Evolutionary conservation across 53 echinoderm and acorn worm species (phyloP), one percentile per base, ranked within the genome.

Genomic region (Glandiceps talaboti): DNA sequence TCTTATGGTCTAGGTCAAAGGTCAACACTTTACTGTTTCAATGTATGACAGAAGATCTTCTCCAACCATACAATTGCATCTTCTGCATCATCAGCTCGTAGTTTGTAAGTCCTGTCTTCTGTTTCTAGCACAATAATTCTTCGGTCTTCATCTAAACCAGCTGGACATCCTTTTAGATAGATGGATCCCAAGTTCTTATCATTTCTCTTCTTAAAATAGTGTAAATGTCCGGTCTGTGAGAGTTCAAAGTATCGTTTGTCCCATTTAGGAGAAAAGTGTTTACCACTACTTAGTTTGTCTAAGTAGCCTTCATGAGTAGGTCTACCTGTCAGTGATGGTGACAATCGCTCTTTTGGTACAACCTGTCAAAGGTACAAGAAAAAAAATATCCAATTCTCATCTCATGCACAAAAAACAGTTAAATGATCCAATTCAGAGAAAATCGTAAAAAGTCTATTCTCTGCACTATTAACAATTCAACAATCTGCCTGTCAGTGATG

Each of bases 101-200:
- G 79, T 77, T 91, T 93, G 82, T 91, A 99, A 31, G 81, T 80
- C 27, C 91, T 83, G 80, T 91, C 94, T 76, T 94, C 94, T 0
- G 99, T 91, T 76, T 94, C 91, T 26, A 99, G 80, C 27, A 94
- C 77, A 25, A 99, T 87, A 30, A 91, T 93, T 26, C 91, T 86
- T 74, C 91, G 91, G 77, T 94, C 99, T 77, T 99, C 99, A 20
- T 91, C 88, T 20, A 99, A 84, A 0, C 32, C n/a, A 28, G 32
- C 31, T 27, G 93, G 99, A 74, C 93, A 91, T 14, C 94, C 99
- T 26, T 93, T 81, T 74, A 94, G 79, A 82, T 94, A 94, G 74
- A 99, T 99, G 80, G 94, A 99, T 81, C 93, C 99, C 0, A 99
- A 91, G 79, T 94, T 99, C 87, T 94, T 93, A 45, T 99, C 99